These are phyloP conservation scores for Muntiacus reevesi DNA, from an alignment of 2,113 vertebrate species.

Conservation along the genomic window DNA sequence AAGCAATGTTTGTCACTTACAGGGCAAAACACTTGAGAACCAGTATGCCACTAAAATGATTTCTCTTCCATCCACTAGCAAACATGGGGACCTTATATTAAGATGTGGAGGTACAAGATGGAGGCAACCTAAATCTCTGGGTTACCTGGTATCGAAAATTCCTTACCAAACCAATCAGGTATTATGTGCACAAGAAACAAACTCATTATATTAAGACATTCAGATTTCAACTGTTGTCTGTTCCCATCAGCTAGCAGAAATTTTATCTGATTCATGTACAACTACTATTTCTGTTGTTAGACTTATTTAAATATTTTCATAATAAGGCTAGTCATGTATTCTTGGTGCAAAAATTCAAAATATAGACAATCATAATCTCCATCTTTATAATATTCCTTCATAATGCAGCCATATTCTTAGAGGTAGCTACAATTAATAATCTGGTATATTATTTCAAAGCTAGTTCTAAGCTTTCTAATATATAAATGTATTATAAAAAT, in stretches of 20 bases:
- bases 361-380: neutral
- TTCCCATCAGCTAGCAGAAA: neutral
- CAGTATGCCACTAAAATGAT: neutral
- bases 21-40: neutral
- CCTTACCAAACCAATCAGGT: neutral
- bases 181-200: neutral
- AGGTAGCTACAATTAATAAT: neutral
- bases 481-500: neutral
- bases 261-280: neutral
- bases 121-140: neutral
- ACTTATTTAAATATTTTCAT: neutral
- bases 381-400: neutral
- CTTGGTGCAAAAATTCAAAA: neutral
- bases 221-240: neutral
- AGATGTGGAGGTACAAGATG: neutral
- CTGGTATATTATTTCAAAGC: neutral
- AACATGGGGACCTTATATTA: neutral
- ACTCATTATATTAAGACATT: neutral
- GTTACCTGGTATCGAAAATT: neutral
- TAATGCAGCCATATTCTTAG: neutral
- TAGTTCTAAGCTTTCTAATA: neutral
- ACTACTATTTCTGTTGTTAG: neutral
- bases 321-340: neutral
- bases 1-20: neutral
- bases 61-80: neutral